Base-by-base conservation (phyloP, 64 coral and sea anemone genomes). In the Cladopsammia gracilis region DNA sequence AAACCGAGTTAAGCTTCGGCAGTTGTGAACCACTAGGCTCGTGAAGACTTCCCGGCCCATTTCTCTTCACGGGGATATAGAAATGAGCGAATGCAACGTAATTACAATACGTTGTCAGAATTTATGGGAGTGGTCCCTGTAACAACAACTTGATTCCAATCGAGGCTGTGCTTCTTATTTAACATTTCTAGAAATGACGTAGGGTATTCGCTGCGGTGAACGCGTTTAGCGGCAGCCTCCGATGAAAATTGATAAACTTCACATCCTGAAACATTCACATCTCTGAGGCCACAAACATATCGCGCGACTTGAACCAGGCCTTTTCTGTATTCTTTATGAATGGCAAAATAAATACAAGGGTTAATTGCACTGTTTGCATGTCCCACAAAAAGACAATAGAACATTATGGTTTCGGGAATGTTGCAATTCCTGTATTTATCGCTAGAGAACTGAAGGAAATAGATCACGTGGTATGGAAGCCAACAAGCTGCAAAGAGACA, bases 301-400 rank as follows among this genome's bases (percentile, higher is more conserved):
- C 62, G 84, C 24, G 19, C 87, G 66, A 54, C 7, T 61, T 93
- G 64, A 23, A 60, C 14, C 26, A 52, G 84, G 69, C 58, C 85
- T 48, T 19, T 51, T 25, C 92, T 86, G 53, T 88, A 93, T 25
- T 87, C 92, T 13, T 78, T 70, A 5, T 86, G 73, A 11, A 93
- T 76, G 19, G 42, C 44, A 16, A 93, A 77, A 79, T 86, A 93
- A 15, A 93, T 56, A 64, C 91, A 93, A 5, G 91, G 91, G 57
- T 80, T 93, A 0, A 87, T 85, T 16, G 91, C 91, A 46, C 82
- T 93, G 62, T 86, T 93, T 9, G 82, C 54, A 49, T 87, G 84
- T 42, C 70, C 91, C 15, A 87, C 48, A 64, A 93, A 93, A 1
- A 53, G 25, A 5, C 76, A 73, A 7, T 72, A 73, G 49, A 93